phyloP scores from a whole-genome alignment of 2,888 invertebrate species.

The Acleris literana region DNA sequence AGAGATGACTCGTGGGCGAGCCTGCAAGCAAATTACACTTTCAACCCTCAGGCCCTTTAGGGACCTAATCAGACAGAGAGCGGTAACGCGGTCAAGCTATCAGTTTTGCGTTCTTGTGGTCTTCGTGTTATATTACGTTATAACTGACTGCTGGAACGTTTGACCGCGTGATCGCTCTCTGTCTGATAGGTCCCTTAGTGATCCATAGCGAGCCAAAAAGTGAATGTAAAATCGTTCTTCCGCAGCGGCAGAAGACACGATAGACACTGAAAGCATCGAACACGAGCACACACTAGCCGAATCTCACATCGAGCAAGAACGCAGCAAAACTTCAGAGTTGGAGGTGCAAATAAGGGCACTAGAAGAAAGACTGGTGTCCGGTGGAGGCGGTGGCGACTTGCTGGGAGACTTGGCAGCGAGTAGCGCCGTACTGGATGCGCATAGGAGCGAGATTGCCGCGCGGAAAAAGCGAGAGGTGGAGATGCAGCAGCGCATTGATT shows the following conservation, averaged over 20 bases:
- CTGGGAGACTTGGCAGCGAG: slow-evolving; percentile 98
- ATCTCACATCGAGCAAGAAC: slow-evolving; percentile 86
- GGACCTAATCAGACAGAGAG: no score
- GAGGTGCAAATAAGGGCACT: slow-evolving; percentile 91
- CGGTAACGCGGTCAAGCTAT: no score
- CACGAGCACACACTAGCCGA: slow-evolving; percentile 74
- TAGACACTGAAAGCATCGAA: slow-evolving; percentile 68
- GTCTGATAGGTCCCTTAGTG: no score
- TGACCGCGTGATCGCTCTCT: no score
- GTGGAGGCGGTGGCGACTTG: slow-evolving; percentile 88
- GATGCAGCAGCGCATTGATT: slow-evolving; percentile 96
- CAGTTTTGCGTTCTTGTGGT: no score
- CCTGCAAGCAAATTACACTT: no score
- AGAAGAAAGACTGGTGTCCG: slow-evolving; percentile 96
- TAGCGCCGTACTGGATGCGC: slow-evolving; percentile 93
- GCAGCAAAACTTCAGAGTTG: slow-evolving; percentile 88
- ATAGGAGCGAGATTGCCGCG: slow-evolving; percentile 93
- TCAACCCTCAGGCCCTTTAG: no score
- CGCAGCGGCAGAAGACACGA: slow-evolving; percentile 69
- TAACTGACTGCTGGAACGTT: no score
- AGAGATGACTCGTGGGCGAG: no score
- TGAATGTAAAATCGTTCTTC: neutral
- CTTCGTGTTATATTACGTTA: no score
- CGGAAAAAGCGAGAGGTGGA: slow-evolving; percentile 94
- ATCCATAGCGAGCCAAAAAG: neutral